Base-by-base conservation (phyloP, 2,888 invertebrate genomes). In the Heliconius aoede region DNA sequence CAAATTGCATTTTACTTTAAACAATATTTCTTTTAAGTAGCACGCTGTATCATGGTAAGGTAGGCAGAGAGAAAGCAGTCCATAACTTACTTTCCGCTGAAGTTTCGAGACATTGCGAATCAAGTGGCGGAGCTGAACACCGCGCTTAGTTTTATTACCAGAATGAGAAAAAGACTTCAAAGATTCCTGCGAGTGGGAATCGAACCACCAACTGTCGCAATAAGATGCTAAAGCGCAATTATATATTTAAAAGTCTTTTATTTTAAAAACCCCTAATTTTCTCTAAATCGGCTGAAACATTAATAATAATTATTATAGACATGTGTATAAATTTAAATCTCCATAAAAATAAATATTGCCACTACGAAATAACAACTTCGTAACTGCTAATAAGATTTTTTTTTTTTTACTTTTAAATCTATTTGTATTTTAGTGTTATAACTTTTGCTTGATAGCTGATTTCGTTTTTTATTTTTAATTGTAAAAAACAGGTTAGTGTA, bases 301-400 rank as follows among this genome's bases (percentile, higher is more conserved):
- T 62, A 32, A 62, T 62, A 62, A 62, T 65, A 7, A 40, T 65
- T 40, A 65, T 40, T 40, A 40, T 21, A 40, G 65, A 15, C 15
- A 40, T 36, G 24, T 15, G 24, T 40, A 40, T 65, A 65, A 65
- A 65, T 65, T 65, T 36, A 24, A 65, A 18, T 24, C 24, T 65
- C 24, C 7, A 24, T 40, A 32, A 65, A 65, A 65, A 65, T 65
- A 65, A 65, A 65, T 65, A 65, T 18, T 65, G 7, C 3, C 24
- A 24, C 15, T 24, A 65, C 15, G 36, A 21, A 40, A 13, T 8
- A 36, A 40, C 5, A 65, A 65, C 15, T 24, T 40, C 24, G 62
- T 62, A 55, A 30, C 30, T 30, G 62, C 21, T 21, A 30, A 21
- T 21, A 30, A 30, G 8, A 62, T n/a, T 3, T 55, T 55, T 55